Percentiles rank a stretch among this genome's conserved stretches.
phyloP scores from a whole-genome alignment of 2,888 invertebrate genomes.

The Nymphalis c-album region DNA sequence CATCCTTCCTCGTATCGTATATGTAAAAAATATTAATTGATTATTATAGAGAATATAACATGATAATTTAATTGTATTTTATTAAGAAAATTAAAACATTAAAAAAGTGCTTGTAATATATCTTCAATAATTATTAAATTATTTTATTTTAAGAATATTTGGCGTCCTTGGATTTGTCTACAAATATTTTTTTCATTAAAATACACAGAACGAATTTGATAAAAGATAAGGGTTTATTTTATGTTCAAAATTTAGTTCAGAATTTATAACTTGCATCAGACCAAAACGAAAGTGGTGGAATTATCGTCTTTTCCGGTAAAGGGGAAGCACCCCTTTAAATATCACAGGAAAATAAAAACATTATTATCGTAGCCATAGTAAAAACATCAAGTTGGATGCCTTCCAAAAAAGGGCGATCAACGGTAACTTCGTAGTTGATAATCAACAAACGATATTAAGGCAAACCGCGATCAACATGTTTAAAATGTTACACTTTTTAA shows the following conservation, averaged over 20 bases:
- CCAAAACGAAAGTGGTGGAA: conserved; percentile 5
- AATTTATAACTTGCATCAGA: conserved; percentile 1
- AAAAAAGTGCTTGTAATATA: too few relatives aligned
- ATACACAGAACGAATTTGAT: neutral
- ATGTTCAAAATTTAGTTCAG: neutral
- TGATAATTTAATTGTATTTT: too few relatives aligned
- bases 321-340: conserved; percentile 19
- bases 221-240: neutral
- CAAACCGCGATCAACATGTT: too few relatives aligned
- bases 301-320: conserved; percentile 22
- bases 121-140: too few relatives aligned
- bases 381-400: conserved; percentile 27
- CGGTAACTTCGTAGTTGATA: neutral
- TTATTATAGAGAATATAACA: too few relatives aligned
- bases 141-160: too few relatives aligned
- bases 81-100: too few relatives aligned
- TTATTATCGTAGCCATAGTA: conserved; percentile 15
- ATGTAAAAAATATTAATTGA: too few relatives aligned
- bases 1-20: too few relatives aligned
- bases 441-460: neutral
- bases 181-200: neutral
- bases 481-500: too few relatives aligned
- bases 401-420: conserved; percentile 25
- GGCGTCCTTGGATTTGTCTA: too few relatives aligned
- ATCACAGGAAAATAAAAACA: conserved; percentile 18